Base-by-base conservation (phyloP, 2,888 invertebrate genomes). In the Pristionchus mayeri region DNA sequence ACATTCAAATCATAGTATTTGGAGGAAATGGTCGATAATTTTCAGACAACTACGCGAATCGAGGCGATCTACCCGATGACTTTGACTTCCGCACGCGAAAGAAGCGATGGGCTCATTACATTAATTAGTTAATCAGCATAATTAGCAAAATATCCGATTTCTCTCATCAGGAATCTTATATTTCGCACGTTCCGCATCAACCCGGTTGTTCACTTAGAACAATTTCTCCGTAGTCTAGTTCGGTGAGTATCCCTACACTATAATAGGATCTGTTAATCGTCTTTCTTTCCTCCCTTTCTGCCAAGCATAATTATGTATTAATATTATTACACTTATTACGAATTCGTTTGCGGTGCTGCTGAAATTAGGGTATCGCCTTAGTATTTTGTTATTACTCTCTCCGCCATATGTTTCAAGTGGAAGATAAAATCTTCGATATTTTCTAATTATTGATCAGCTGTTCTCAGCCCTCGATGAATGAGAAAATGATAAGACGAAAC, bases 21-120 rank as follows among this genome's bases (percentile, higher is more conserved):
- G n/a, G 60, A 60, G 60, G 3, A 6, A 27, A 7, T 60, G 27
- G 4, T 7, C 37, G 7, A 21, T 71, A 52, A 79, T 91, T 90
- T 85, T 89, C 90, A 57, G 90, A 92, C 54, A 88, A 89, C 79
- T 85, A 90, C 4, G 92, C 92, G 11, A 89, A 87, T 85, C 87
- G 92, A 40, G 92, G 92, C 30, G 92, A 92, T 71, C 84, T 92
- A 34, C 92, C 92, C 6, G 91, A 91, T 60, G 88, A 90, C 75
- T 90, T 88, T 87, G 89, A 88, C 71, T 90, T 87, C 86, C 84
- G 89, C 44, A 84, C 71, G 0, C 71, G 67, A 30, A 88, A 87
- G 57, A 76, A 85, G 75, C 75, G 84, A 84, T 75, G 84, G 75
- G 52, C 71, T 3, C 71, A 84, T 52, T 75, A 44, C 40, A 50